Evolutionary conservation across 1,140 invertebrate species (phyloP).

Genomic region (Pachyrhynchus sulphureomaculatus): DNA sequence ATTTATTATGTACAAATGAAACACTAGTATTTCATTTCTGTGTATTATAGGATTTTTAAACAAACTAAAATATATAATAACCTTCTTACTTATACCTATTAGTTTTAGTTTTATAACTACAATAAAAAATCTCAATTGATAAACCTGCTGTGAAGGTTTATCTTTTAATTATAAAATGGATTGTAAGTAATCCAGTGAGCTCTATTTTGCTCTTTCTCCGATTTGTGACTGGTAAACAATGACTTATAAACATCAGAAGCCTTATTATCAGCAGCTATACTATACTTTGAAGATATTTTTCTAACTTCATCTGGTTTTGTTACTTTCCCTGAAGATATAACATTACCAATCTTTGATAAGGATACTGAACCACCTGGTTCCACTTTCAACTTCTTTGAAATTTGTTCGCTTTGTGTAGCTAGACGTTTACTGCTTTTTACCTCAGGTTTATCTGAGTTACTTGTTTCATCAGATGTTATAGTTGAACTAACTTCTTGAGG

Average conservation of each 20-base stretch:
- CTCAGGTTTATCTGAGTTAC: conserved; percentile 1
- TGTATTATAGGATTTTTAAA: no score
- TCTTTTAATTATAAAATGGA: conserved; percentile 88
- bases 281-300: conserved; percentile 77
- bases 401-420: background rate
- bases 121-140: no score
- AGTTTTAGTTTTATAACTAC: no score
- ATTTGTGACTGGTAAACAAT: conserved; percentile 87
- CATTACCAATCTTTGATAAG: conserved; percentile 35
- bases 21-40: no score
- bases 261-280: conserved; percentile 89
- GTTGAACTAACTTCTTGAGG: background rate
- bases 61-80: no score
- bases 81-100: no score
- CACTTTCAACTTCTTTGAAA: conserved; percentile 7
- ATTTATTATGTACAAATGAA: no score
- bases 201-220: conserved; percentile 79
- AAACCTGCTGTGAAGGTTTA: no score
- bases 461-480: background rate
- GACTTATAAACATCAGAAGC: conserved; percentile 92
- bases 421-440: background rate
- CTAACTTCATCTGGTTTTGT: conserved; percentile 52
- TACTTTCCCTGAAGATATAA: conserved; percentile 31
- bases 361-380: background rate
- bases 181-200: conserved; percentile 98